A percentile compares a stretch with the other conserved stretches of the same genome.
phyloP scores from a whole-genome alignment of 2,113 vertebrate species.

The Charina bottae region DNA sequence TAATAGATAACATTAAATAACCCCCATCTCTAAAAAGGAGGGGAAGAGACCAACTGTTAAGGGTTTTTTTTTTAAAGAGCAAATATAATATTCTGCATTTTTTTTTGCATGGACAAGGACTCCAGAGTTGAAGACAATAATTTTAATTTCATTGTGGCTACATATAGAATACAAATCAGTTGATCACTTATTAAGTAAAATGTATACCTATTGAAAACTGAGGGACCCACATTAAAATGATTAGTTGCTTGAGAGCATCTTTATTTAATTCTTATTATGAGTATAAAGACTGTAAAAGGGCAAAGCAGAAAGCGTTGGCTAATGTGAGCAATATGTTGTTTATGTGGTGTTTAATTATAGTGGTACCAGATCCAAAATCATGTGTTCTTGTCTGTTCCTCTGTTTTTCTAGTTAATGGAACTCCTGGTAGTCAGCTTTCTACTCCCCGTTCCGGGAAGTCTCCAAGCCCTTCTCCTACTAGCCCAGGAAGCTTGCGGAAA shows the following conservation, averaged over 20 bases:
- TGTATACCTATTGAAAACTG: not conserved
- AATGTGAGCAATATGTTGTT: not conserved
- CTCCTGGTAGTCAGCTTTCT: constrained; percentile 95
- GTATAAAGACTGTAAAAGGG: not conserved
- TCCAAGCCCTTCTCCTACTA: constrained; percentile 93
- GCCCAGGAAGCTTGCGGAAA: constrained; percentile 93
- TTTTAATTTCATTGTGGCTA: constrained; percentile 35
- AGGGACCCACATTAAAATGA: constrained; percentile 16
- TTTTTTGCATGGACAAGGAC: constrained; percentile 31
- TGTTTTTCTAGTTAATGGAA: constrained; percentile 86
- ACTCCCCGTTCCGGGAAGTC: constrained; percentile 97
- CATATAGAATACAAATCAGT: constrained; percentile 33
- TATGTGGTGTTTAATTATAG: constrained; percentile 25
- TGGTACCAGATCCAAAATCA: not conserved
- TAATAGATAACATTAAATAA: not conserved
- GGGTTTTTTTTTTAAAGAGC: not conserved
- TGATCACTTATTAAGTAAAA: constrained; percentile 34
- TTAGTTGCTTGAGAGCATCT: constrained; percentile 1
- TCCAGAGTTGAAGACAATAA: constrained; percentile 27
- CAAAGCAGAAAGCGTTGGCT: not conserved
- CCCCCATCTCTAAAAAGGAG: constrained; percentile 3
- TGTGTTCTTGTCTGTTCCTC: constrained; percentile 46
- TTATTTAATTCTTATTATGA: constrained; percentile 28
- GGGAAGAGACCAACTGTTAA: constrained; percentile 8
- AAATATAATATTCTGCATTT: constrained; percentile 21